A percentile compares a stretch with the other conserved stretches of the same genome.
Conservation (phyloP, 2,888 invertebrate species). For the Cenopis cana region DNA sequence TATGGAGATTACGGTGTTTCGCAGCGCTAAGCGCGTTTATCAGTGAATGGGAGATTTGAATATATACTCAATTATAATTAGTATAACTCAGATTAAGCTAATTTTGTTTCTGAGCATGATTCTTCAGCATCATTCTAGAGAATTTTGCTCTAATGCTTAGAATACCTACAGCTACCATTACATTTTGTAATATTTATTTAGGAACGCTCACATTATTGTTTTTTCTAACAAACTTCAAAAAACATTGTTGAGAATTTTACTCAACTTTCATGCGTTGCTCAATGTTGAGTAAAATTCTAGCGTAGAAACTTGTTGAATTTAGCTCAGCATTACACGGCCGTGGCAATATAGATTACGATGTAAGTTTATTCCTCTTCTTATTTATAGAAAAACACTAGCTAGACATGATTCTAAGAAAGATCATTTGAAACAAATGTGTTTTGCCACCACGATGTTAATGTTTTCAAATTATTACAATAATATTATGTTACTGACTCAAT, state of each 20-base stretch:
- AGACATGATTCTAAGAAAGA: too few relatives aligned
- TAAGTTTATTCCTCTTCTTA: neutral
- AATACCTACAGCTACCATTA: neutral
- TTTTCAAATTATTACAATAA: too few relatives aligned
- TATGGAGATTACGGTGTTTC: too few relatives aligned
- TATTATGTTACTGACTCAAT: too few relatives aligned
- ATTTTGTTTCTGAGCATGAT: neutral
- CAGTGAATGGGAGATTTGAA: too few relatives aligned
- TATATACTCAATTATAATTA: neutral
- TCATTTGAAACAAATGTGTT: too few relatives aligned
- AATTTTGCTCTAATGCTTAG: neutral
- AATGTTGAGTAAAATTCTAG: neutral
- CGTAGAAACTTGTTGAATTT: neutral
- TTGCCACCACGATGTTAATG: too few relatives aligned
- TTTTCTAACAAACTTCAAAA: neutral
- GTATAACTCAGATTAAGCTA: too few relatives aligned
- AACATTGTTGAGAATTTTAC: neutral
- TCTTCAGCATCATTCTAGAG: neutral
- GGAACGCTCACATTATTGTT: neutral
- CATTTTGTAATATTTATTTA: neutral
- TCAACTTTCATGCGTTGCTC: neutral
- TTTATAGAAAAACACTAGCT: neutral
- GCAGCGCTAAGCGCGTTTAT: too few relatives aligned
- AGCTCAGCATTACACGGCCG: conserved; percentile 1
- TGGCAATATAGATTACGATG: neutral